Evolutionary conservation across 2,888 invertebrate genomes (phyloP).

Genomic region (Subacronicta megacephala): DNA sequence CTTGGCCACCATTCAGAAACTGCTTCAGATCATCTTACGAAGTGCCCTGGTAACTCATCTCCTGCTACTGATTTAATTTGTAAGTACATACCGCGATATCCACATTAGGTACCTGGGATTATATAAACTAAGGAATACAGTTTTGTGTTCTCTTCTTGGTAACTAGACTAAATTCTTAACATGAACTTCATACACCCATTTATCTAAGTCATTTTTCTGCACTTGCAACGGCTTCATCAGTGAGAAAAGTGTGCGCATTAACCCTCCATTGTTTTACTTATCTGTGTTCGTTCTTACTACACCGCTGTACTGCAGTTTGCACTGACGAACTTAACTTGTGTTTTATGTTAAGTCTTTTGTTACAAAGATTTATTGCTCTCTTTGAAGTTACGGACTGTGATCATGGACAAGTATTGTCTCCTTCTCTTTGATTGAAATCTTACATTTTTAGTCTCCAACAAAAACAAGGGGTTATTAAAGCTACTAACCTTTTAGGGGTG

Average conservation of each 20-base stretch:
- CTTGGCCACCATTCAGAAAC: too few species aligned
- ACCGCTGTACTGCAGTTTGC: slow-evolving; percentile 53
- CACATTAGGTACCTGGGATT: too few species aligned
- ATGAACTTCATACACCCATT: too few species aligned
- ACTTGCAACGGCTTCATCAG: not conserved
- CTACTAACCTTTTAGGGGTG: too few species aligned
- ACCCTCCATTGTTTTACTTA: slow-evolving; percentile 13
- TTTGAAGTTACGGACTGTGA: slow-evolving; percentile 51
- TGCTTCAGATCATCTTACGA: too few species aligned
- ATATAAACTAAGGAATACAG: not conserved
- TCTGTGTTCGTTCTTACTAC: slow-evolving; percentile 48
- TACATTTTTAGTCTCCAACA: not conserved
- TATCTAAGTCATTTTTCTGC: too few species aligned
- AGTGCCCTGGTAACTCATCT: too few species aligned
- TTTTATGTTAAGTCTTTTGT: slow-evolving; percentile 57
- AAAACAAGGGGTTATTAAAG: too few species aligned
- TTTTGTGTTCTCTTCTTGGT: too few species aligned
- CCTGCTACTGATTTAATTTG: too few species aligned
- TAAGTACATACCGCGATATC: not conserved
- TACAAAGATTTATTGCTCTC: slow-evolving; percentile 54
- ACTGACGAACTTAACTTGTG: slow-evolving; percentile 58
- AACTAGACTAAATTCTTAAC: too few species aligned
- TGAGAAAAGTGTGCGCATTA: not conserved
- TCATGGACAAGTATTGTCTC: slow-evolving; percentile 44
- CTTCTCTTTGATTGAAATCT: slow-evolving; percentile 21